These are phyloP conservation scores for Ptilodon capucinus DNA, from an alignment of 2,888 invertebrate genomes.

Conservation along the genomic window DNA sequence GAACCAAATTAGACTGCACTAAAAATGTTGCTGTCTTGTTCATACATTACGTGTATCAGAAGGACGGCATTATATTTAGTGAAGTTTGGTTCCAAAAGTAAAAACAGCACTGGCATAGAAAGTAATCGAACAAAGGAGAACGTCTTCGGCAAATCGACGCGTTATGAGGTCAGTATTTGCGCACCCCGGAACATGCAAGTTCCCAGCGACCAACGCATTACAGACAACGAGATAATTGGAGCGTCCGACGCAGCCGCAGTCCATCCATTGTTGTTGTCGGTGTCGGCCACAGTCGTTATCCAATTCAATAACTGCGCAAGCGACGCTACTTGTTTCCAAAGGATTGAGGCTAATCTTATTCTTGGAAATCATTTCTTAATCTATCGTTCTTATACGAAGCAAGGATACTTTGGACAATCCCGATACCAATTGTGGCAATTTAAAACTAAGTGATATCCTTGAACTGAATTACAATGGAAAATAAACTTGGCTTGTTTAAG, in stretches of 20 bases:
- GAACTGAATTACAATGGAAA: not conserved
- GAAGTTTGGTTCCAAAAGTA: too few relatives aligned
- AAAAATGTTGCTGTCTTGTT: too few relatives aligned
- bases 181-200: constrained; percentile 48
- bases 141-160: too few relatives aligned
- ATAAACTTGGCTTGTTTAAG: not conserved
- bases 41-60: too few relatives aligned
- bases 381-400: not conserved
- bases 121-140: too few relatives aligned
- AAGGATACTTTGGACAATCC: not conserved
- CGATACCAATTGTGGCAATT: not conserved
- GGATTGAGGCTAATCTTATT: constrained; percentile 64
- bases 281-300: constrained; percentile 79
- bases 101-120: too few relatives aligned
- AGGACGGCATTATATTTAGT: too few relatives aligned
- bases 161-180: constrained; percentile 43
- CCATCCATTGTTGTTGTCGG: constrained; percentile 73
- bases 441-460: not conserved
- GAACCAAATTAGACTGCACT: too few relatives aligned
- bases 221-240: constrained; percentile 74
- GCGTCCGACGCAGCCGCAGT: constrained; percentile 47
- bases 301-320: constrained; percentile 70
- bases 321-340: constrained; percentile 65
- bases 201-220: constrained; percentile 67
- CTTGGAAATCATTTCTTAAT: constrained; percentile 20